phyloP scores from a whole-genome alignment of 1,140 invertebrate species.

The Drosophila murphyi region DNA sequence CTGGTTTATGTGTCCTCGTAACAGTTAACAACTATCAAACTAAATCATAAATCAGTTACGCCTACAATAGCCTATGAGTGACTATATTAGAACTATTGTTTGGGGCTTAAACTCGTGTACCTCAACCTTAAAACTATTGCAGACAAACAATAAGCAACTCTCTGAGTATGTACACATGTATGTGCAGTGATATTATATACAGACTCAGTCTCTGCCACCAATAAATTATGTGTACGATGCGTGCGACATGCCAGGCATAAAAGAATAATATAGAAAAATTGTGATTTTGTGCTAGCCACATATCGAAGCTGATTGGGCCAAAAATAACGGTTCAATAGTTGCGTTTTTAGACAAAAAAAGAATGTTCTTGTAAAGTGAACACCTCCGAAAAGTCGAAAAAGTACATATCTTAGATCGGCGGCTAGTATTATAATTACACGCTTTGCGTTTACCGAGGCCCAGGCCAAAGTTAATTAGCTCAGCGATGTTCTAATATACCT shows the following conservation, averaged over 20 bases:
- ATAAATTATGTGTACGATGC: slow-evolving; percentile 34
- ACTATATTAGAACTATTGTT: too few species aligned
- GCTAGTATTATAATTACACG: slow-evolving; percentile 2
- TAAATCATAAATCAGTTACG: too few species aligned
- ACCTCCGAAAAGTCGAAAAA: neutral
- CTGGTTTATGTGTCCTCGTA: too few species aligned
- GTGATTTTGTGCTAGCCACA: neutral
- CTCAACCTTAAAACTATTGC: too few species aligned
- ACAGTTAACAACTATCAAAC: too few species aligned
- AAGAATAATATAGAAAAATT: neutral
- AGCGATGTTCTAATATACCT: neutral
- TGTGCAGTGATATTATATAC: too few species aligned
- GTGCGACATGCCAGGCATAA: slow-evolving; percentile 23
- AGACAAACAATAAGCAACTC: too few species aligned
- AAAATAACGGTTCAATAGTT: slow-evolving; percentile 12
- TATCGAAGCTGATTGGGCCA: slow-evolving; percentile 1
- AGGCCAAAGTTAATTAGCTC: slow-evolving; percentile 10
- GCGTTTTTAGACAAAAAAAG: neutral
- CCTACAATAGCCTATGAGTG: too few species aligned
- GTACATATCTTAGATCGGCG: neutral
- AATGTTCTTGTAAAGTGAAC: neutral
- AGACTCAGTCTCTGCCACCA: too few species aligned
- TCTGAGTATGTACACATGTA: too few species aligned
- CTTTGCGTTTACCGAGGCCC: neutral
- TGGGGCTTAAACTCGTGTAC: too few species aligned